Conservation (phyloP, 2,797 vertebrate species). For the Australoheros facetus region DNA sequence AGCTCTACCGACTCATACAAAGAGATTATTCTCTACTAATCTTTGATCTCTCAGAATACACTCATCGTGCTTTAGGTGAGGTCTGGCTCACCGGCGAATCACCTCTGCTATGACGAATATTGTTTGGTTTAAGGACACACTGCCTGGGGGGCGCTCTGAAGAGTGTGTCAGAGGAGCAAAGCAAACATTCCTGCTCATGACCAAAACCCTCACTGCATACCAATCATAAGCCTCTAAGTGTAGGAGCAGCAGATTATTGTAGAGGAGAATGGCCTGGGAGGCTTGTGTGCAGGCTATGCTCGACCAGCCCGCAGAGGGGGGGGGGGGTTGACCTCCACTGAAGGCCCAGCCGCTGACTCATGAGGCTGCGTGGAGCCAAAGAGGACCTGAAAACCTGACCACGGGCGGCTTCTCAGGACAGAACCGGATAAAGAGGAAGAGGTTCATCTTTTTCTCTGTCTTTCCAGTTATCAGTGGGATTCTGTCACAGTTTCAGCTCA, state of each 20-base stretch:
- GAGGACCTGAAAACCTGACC: conserved; percentile 42
- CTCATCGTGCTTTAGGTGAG: conserved; percentile 23
- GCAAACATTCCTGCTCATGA: conserved; percentile 70
- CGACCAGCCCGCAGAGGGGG: conserved; percentile 27
- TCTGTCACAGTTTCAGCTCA: conserved; percentile 44
- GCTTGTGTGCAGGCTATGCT: conserved; percentile 40
- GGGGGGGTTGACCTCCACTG: conserved; percentile 52
- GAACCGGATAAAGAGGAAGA: conserved; percentile 16
- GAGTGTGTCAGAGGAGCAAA: conserved; percentile 64
- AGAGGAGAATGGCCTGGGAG: conserved; percentile 38
- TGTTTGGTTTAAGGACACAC: conserved; percentile 55
- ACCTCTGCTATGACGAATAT: conserved; percentile 47
- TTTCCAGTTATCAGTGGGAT: conserved; percentile 44
- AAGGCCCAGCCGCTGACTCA: conserved; percentile 70
- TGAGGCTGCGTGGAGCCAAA: conserved; percentile 55
- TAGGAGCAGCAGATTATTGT: conserved; percentile 39
- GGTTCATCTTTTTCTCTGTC: conserved; percentile 10
- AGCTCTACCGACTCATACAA: conserved; percentile 58
- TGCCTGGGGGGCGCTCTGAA: conserved; percentile 1
- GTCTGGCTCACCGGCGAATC: conserved; percentile 61
- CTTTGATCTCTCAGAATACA: conserved; percentile 49
- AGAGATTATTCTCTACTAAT: conserved; percentile 36
- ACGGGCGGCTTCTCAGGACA: conserved; percentile 28
- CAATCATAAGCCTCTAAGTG: conserved; percentile 48
- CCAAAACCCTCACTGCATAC: conserved; percentile 59